phyloP scores from a whole-genome alignment of 1,140 invertebrate genomes.

The Asobara japonica region DNA sequence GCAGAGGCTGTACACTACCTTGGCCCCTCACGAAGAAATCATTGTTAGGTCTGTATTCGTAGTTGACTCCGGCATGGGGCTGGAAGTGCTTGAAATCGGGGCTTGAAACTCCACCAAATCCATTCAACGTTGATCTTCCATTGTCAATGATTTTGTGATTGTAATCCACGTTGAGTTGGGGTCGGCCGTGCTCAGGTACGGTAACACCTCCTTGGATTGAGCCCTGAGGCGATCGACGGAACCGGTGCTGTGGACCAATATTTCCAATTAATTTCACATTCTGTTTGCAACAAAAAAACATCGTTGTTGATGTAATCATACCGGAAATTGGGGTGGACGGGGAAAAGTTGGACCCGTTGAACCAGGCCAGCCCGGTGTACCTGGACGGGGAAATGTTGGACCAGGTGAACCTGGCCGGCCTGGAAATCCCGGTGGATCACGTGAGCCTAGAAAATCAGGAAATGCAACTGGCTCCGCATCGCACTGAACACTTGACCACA shows the following conservation, averaged over 20 bases:
- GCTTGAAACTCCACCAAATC: conserved; percentile 36
- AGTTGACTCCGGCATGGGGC: conserved; percentile 35
- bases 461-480: neutral
- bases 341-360: neutral
- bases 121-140: conserved; percentile 2
- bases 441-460: no score
- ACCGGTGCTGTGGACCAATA: neutral
- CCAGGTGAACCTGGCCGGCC: neutral
- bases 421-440: neutral
- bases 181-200: conserved; percentile 23
- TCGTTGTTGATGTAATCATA: neutral
- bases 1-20: conserved; percentile 33
- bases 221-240: neutral
- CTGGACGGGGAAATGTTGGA: neutral
- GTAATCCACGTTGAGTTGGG: conserved; percentile 37
- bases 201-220: neutral
- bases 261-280: conserved; percentile 30
- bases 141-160: conserved; percentile 31
- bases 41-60: conserved; percentile 24
- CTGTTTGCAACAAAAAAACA: neutral
- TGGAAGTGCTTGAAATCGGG: conserved; percentile 21
- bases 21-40: conserved; percentile 38
- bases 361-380: neutral
- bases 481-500: neutral
- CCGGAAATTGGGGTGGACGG: neutral